These are phyloP conservation scores for Aelia acuminata DNA, from an alignment of 2,888 invertebrate species.

Conservation along the genomic window DNA sequence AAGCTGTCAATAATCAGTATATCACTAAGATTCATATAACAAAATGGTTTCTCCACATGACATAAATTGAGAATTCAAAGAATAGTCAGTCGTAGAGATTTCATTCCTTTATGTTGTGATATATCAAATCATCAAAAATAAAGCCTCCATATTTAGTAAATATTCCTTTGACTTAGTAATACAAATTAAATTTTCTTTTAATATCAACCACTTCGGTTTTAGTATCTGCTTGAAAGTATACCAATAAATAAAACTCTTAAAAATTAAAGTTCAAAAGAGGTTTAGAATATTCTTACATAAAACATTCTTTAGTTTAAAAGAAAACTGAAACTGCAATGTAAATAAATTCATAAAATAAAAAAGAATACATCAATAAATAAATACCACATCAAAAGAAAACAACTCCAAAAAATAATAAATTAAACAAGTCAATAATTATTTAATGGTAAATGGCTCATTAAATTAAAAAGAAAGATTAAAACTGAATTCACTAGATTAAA, in stretches of 20 bases:
- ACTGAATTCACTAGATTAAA: not conserved
- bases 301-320: not conserved
- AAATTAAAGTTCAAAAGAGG: not conserved
- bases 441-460: not conserved
- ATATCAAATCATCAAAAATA: not conserved
- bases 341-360: not conserved
- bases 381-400: no score
- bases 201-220: conserved; percentile 3
- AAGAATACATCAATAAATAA: no score
- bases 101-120: not conserved
- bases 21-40: not conserved
- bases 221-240: conserved; percentile 29
- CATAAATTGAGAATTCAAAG: not conserved
- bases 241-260: not conserved
- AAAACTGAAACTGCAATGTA: not conserved
- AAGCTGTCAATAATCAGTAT: not conserved
- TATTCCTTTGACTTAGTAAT: not conserved
- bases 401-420: no score
- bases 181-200: conserved; percentile 19
- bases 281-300: not conserved
- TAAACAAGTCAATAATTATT: not conserved
- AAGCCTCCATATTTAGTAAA: not conserved
- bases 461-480: not conserved
- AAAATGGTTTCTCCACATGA: not conserved
- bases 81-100: not conserved